phyloP scores from a whole-genome alignment of 2,888 invertebrate genomes.

The Pandemis heparana region DNA sequence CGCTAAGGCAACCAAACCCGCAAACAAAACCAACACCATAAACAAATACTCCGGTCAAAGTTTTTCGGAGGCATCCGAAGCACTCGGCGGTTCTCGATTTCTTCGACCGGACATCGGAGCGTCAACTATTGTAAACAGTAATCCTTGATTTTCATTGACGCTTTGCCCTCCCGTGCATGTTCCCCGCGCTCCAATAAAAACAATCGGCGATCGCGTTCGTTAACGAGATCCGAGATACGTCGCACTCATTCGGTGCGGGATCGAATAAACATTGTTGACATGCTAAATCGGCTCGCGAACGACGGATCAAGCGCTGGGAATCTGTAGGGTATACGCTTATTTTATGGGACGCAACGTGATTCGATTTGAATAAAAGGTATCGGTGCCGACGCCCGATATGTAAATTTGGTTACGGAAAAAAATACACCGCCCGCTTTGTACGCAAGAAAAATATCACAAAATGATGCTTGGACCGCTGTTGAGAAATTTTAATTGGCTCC shows the following conservation, averaged over 20 bases:
- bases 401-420: conserved; percentile 53
- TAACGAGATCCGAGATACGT: conserved; percentile 58
- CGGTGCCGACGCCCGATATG: conserved; percentile 53
- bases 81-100: no score
- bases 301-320: conserved; percentile 45
- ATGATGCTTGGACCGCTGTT: conserved; percentile 14
- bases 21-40: no score
- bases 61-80: no score
- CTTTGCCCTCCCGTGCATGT: conserved; percentile 15
- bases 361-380: conserved; percentile 50
- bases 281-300: conserved; percentile 48
- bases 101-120: no score
- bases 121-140: no score
- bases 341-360: conserved; percentile 46
- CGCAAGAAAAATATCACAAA: conserved; percentile 22
- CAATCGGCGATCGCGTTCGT: conserved; percentile 59
- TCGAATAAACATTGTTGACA: conserved; percentile 52
- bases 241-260: conserved; percentile 47
- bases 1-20: no score
- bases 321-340: conserved; percentile 45
- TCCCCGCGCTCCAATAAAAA: conserved; percentile 51
- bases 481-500: conserved; percentile 22
- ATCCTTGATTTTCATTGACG: no score
- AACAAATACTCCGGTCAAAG: no score
- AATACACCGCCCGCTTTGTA: conserved; percentile 13